Conservation (phyloP, 2,888 invertebrate species). For the Alloscopus bannaensis region DNA sequence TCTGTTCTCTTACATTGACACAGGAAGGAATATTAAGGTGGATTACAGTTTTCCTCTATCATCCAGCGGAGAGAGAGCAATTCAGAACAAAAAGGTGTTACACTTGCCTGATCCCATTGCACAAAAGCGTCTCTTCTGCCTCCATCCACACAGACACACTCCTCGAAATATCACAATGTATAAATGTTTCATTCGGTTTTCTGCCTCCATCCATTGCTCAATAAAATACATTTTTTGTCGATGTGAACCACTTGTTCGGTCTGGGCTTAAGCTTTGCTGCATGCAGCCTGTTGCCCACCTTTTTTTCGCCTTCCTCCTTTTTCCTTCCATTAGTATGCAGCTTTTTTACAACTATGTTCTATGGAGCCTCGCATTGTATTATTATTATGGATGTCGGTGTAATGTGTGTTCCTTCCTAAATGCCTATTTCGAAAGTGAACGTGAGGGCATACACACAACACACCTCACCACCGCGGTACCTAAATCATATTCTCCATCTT, state of each 20-base stretch:
- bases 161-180: too few species aligned
- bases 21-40: too few species aligned
- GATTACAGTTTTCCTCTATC: too few species aligned
- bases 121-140: conserved; percentile 11
- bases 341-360: too few species aligned
- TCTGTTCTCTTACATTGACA: too few species aligned
- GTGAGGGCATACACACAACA: too few species aligned
- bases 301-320: conserved; percentile 9
- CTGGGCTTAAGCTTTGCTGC: conserved; percentile 17
- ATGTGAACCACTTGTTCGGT: conserved; percentile 32
- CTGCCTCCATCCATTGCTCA: conserved; percentile 27
- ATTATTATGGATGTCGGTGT: too few species aligned
- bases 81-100: conserved; percentile 39
- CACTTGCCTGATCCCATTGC: conserved; percentile 53
- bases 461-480: conserved; percentile 15
- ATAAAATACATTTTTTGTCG: too few species aligned
- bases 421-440: too few species aligned
- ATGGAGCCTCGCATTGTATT: conserved; percentile 24
- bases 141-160: too few species aligned
- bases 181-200: conserved; percentile 35
- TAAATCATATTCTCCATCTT: neutral
- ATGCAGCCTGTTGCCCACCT: conserved; percentile 30
- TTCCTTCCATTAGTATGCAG: conserved; percentile 7
- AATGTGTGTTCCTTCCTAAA: too few species aligned
- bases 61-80: too few species aligned